These are phyloP conservation scores for Strigamia transsilvanica DNA, from an alignment of 2,888 invertebrate genomes.

Conservation along the genomic window DNA sequence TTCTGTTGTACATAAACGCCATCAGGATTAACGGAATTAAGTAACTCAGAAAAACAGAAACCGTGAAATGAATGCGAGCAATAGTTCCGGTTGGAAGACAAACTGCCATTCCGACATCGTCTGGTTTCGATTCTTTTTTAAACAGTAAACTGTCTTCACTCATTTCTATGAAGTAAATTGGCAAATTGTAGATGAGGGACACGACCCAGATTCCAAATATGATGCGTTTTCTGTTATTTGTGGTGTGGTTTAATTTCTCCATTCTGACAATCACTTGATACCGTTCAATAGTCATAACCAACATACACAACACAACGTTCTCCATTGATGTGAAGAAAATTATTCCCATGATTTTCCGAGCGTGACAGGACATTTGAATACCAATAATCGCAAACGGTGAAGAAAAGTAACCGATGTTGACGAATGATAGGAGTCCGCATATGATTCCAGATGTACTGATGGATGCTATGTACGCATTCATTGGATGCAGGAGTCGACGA, in stretches of 20 bases:
- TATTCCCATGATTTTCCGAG: conserved; percentile 40
- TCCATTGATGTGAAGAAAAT: conserved; percentile 54
- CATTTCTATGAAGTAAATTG: not conserved
- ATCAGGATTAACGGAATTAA: conserved; percentile 28
- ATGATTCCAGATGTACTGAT: conserved; percentile 56
- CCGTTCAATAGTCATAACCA: conserved; percentile 56
- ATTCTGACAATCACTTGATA: conserved; percentile 51
- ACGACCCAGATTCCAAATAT: conserved; percentile 14
- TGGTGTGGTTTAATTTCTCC: not conserved
- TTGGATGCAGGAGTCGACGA: conserved; percentile 53
- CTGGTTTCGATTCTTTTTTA: not conserved
- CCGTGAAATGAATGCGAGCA: conserved; percentile 1
- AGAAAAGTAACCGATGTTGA: conserved; percentile 54
- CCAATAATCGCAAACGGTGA: conserved; percentile 53
- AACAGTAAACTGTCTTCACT: not conserved
- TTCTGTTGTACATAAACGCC: conserved; percentile 30
- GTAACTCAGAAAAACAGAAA: conserved; percentile 39
- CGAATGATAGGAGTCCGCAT: conserved; percentile 53
- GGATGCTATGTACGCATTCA: conserved; percentile 56
- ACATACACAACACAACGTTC: conserved; percentile 56
- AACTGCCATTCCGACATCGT: not conserved
- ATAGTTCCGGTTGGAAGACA: conserved; percentile 47
- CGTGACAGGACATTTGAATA: conserved; percentile 16
- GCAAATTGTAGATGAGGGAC: conserved; percentile 52
- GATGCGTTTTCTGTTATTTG: not conserved